Evolutionary conservation across 2,888 invertebrate species (phyloP).

Genomic region (Himalopsyche japonica): DNA sequence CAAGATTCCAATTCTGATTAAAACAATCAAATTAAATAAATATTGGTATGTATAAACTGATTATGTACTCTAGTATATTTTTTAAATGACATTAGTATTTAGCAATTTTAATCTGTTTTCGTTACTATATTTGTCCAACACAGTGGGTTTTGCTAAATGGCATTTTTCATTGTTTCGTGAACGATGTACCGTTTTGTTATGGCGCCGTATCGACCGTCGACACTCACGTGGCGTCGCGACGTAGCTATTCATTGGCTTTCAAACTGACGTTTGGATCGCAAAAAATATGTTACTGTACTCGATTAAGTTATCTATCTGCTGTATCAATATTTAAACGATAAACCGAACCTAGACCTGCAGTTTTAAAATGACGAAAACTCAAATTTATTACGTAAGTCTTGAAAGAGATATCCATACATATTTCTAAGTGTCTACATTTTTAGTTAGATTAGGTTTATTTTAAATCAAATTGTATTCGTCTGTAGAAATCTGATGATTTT

Average conservation of each 20-base stretch:
- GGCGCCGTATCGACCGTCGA: conserved; percentile 21
- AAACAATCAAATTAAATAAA: neutral
- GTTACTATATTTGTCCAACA: neutral
- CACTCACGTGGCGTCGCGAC: conserved; percentile 29
- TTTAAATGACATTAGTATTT: too few species aligned
- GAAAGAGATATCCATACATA: neutral
- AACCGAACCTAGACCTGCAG: neutral
- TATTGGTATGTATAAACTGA: neutral
- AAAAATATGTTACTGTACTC: neutral
- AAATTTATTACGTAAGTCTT: neutral
- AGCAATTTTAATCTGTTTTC: neutral
- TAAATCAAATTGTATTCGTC: too few species aligned
- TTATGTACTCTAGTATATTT: too few species aligned
- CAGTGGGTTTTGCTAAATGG: neutral
- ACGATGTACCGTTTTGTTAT: neutral
- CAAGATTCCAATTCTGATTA: neutral
- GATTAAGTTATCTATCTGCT: too few species aligned
- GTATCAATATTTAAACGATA: too few species aligned
- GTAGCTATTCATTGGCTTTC: neutral
- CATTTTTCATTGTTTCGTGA: neutral
- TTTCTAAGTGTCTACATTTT: too few species aligned
- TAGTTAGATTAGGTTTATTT: too few species aligned
- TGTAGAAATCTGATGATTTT: too few species aligned
- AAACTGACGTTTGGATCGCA: neutral
- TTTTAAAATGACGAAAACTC: neutral